Conservation (phyloP, 2,888 invertebrate genomes). For the Cheilosia scutellata region DNA sequence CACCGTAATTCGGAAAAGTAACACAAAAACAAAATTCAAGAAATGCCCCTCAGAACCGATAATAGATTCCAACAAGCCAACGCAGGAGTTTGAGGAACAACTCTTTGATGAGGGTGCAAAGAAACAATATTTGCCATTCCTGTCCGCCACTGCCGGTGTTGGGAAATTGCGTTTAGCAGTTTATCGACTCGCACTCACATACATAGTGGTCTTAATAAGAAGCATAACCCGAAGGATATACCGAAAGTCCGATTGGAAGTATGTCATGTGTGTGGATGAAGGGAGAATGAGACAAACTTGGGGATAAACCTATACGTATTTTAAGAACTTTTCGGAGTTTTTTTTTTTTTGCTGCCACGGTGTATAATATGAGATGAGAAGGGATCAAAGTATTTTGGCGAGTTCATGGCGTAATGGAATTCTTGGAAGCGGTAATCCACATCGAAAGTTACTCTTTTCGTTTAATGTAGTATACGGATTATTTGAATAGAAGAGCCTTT, state of each 20-base stretch:
- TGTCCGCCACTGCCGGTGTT: constrained; percentile 22
- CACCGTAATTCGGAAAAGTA: constrained; percentile 3
- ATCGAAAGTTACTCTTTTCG: constrained; percentile 38
- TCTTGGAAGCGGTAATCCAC: constrained; percentile 37
- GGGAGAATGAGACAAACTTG: constrained; percentile 14
- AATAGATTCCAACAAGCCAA: constrained; percentile 12
- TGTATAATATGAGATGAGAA: constrained; percentile 19
- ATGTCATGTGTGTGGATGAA: no score
- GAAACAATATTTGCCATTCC: constrained; percentile 34
- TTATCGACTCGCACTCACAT: constrained; percentile 30
- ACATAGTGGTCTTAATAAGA: constrained; percentile 9
- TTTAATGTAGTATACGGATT: neutral
- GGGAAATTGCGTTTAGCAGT: constrained; percentile 51
- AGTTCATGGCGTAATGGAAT: constrained; percentile 35
- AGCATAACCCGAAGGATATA: neutral
- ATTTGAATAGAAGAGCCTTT: constrained; percentile 12
- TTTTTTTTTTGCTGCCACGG: neutral
- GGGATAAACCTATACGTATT: constrained; percentile 1
- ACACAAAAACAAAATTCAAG: constrained; percentile 2
- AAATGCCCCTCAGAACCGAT: constrained; percentile 15
- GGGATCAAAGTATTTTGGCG: constrained; percentile 49
- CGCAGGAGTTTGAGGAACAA: neutral
- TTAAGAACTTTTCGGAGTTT: constrained; percentile 34
- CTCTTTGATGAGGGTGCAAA: constrained; percentile 36
- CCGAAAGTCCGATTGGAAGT: neutral